Evolutionary conservation across 1,140 invertebrate species (phyloP).

Genomic region (Augochlora pura): DNA sequence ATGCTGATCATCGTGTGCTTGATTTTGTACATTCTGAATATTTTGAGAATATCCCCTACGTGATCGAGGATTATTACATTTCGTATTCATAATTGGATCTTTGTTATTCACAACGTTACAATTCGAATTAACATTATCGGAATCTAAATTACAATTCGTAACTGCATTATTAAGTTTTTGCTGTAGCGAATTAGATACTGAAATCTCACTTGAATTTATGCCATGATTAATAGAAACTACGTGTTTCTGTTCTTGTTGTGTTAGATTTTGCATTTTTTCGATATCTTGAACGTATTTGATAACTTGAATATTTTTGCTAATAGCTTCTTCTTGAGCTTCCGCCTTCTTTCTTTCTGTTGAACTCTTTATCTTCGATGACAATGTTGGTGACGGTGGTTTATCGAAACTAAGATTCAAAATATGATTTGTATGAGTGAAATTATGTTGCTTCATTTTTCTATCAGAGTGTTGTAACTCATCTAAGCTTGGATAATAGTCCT

Average conservation of each 20-base stretch:
- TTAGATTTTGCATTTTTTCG: slow-evolving; percentile 70
- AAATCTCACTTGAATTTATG: slow-evolving; percentile 59
- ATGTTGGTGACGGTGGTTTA: slow-evolving; percentile 69
- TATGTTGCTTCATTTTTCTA: slow-evolving; percentile 68
- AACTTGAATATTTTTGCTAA: slow-evolving; percentile 74
- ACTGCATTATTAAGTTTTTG: slow-evolving; percentile 57
- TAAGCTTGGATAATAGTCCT: slow-evolving; percentile 77
- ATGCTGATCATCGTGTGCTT: slow-evolving; percentile 43
- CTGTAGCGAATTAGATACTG: slow-evolving; percentile 46
- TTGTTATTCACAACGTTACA: slow-evolving; percentile 49
- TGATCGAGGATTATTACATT: slow-evolving; percentile 59
- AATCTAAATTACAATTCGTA: slow-evolving; percentile 51
- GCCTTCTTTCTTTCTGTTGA: slow-evolving; percentile 70
- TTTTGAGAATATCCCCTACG: slow-evolving; percentile 63
- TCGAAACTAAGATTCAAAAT: slow-evolving; percentile 70
- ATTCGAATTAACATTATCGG: slow-evolving; percentile 53
- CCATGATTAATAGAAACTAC: slow-evolving; percentile 29
- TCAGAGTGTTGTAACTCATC: slow-evolving; percentile 76
- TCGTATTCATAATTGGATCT: slow-evolving; percentile 52
- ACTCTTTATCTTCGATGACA: slow-evolving; percentile 71
- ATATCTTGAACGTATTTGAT: slow-evolving; percentile 76
- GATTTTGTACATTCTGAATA: slow-evolving; percentile 54
- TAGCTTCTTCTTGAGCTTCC: slow-evolving; percentile 73
- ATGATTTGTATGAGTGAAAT: slow-evolving; percentile 65
- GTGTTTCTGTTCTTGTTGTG: slow-evolving; percentile 58